Base-by-base conservation (phyloP, 2,888 invertebrate species). In the Eugnorisma glareosa region DNA sequence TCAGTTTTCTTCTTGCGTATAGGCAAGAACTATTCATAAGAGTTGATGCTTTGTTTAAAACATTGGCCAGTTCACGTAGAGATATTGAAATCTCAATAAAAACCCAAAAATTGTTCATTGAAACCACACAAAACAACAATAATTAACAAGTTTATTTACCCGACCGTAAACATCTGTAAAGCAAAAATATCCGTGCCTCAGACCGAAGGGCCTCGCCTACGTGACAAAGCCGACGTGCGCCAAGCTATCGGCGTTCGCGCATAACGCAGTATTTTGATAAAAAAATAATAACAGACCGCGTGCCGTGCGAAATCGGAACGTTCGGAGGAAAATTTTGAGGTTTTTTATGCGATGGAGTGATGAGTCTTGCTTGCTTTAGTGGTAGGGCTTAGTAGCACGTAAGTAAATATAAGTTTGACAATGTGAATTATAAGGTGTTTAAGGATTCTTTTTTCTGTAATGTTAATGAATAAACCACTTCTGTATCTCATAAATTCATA, bases 171-270 rank as follows among this genome's bases (percentile, higher is more conserved):
- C 64, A 59, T 64, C 24, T 45, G 24, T 31, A n/a, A 2, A 74
- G 59, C 13, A 57, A 67, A 72, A 35, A 69, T 70, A 59, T 51
- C 13, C 24, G n/a, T 7, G 28, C 0, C 57, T 61, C 43, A 57
- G 40, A 64, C 15, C 67, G 31, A 82, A 86, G 86, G 82, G 84
- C 75, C 73, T 31, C 75, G 88, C 88, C 81, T 88, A 89, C 87
- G 89, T 88, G 88, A 89, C 87, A 81, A 24, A 63, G 18, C 72
- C 77, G 80, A 75, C 89, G 89, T 89, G 73, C 87, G 88, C 84
- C 68, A 10, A 28, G 72, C 54, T 85, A 85, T 88, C 89, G 68
- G 61, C 80, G 75, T 77, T 8, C 18, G 77, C 79, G 81, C 81
- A 75, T 6, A 63, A 8, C 28, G 37, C 59, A 6, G 6, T 31